Evolutionary conservation across 2,797 vertebrate species (phyloP), one percentile per base, ranked within the genome.

Genomic region (Acestrorhynchus altus): DNA sequence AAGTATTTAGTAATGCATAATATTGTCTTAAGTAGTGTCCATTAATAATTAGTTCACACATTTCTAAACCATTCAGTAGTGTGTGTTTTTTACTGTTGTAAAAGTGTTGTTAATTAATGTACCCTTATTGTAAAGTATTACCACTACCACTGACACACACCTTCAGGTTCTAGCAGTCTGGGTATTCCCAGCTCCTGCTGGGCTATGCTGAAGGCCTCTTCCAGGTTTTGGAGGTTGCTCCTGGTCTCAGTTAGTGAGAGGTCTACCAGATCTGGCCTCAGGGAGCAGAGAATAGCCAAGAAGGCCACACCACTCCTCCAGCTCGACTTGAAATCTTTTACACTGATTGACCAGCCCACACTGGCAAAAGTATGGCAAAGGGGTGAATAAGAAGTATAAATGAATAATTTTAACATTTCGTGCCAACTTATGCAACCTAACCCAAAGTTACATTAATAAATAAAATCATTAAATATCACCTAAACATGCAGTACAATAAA

Each of bases 241-340:
- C 93, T 92, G 24, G 76, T 72, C 87, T 81, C 91, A 40, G 93
- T 86, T 75, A 84, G 89, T 11, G 93, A 91, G 80, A 96, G 83
- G 84, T 98, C 94, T 67, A 96, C 91, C 22, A 97, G 88, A 77
- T 94, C 93, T 18, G 97, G 96, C 79, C 91, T 89, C 80, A 98
- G 90, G n/a, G 94, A 92, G 39, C 94, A 94, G 77, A 98, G 92
- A 86, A 98, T 88, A 10, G 95, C 95, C 87, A 97, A 74, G 83
- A 98, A 97, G 8, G 94, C 94, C 83, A 94, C 87, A 0, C 97
- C 97, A 0, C 90, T 96, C 81, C 95, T 93, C 97, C 97, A 98
- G 87, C 96, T 96, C n/a, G 93, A 92, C 86, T 94, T 96, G 80
- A 98, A 98, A 89, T 98, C 94, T 74, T 91, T 93, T 77, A 98